These are phyloP conservation scores for Escarpia spicata DNA, from an alignment of 2,888 invertebrate species.

Conservation along the genomic window DNA sequence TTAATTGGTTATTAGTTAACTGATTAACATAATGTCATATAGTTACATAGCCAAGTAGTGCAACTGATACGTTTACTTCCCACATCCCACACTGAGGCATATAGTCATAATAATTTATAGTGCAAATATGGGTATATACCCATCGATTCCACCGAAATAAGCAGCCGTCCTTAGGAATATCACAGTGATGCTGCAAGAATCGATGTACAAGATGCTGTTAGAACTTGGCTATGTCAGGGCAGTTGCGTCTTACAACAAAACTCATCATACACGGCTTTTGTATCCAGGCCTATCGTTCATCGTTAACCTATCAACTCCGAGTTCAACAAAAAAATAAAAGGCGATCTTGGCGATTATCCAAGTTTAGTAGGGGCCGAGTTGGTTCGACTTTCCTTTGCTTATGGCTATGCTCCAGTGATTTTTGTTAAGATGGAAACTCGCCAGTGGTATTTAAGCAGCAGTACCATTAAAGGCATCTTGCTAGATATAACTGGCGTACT, in stretches of 20 bases:
- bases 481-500: conserved; percentile 72
- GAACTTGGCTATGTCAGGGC: background rate
- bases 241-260: background rate
- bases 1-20: too few species aligned
- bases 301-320: background rate
- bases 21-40: too few species aligned
- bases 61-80: too few species aligned
- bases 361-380: background rate
- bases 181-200: too few species aligned
- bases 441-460: background rate
- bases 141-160: background rate
- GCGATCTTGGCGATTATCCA: background rate
- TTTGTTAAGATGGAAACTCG: background rate
- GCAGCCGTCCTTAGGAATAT: too few species aligned
- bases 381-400: background rate
- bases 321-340: background rate
- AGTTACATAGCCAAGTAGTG: too few species aligned
- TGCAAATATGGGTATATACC: background rate
- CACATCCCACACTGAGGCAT: too few species aligned
- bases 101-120: background rate
- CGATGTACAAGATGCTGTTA: too few species aligned
- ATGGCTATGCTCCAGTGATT: background rate
- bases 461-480: conserved; percentile 65
- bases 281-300: background rate
- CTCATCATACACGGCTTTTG: background rate